phyloP scores from a whole-genome alignment of 1,140 invertebrate species.

The Dinothrombium tinctorium region DNA sequence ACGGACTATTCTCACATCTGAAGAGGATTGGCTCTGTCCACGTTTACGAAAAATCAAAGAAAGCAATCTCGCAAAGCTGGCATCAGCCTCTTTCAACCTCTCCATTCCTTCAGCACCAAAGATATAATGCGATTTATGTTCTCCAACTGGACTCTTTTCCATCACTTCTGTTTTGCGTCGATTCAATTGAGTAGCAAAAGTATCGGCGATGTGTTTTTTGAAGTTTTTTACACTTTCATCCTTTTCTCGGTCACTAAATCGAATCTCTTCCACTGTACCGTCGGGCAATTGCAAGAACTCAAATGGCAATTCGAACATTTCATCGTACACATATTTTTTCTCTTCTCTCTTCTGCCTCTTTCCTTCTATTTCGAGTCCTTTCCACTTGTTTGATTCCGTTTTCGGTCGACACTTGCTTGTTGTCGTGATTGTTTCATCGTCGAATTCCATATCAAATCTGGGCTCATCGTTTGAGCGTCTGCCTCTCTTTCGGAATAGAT shows the following conservation, averaged over 20 bases:
- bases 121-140: constrained; percentile 10
- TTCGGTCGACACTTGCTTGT: background rate
- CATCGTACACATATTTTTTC: constrained; percentile 4
- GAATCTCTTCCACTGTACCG: constrained; percentile 13
- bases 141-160: constrained; percentile 11
- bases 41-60: background rate
- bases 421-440: background rate
- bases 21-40: background rate
- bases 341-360: no score
- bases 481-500: constrained; percentile 3
- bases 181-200: constrained; percentile 12
- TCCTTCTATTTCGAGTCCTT: no score
- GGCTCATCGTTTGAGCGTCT: background rate
- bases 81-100: background rate
- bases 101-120: background rate
- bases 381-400: background rate
- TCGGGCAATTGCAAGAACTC: constrained; percentile 12
- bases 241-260: constrained; percentile 11
- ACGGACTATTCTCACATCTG: no score
- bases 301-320: constrained; percentile 8
- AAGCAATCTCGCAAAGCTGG: background rate
- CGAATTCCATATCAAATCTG: background rate
- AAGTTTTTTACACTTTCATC: constrained; percentile 12
- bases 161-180: background rate
- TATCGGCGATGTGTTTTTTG: constrained; percentile 13